Percentiles rank a stretch among this genome's conserved stretches.
Evolutionary conservation across 2,797 vertebrate genomes (phyloP).

Genomic region (Trichosurus vulpecula): DNA sequence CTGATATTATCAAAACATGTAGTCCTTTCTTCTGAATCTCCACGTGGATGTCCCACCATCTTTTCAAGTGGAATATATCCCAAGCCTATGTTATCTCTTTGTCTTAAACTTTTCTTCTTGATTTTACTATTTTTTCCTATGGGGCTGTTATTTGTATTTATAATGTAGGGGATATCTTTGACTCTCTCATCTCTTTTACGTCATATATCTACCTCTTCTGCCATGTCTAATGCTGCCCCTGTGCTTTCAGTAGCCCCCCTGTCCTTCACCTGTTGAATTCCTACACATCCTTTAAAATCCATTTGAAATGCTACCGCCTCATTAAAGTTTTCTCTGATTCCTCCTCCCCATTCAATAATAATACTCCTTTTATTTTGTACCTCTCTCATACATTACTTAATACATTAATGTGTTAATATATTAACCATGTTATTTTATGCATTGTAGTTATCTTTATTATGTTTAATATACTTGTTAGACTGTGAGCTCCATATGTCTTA

Average conservation of each 20-base stretch:
- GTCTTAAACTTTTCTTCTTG: background rate
- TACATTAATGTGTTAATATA: background rate
- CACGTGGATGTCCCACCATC: background rate
- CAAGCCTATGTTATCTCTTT: background rate
- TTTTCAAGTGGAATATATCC: background rate
- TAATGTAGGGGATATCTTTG: background rate
- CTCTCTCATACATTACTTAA: background rate
- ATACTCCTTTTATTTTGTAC: background rate
- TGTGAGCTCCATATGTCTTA: background rate
- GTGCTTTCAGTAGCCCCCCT: background rate
- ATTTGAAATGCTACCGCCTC: background rate
- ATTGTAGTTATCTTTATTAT: background rate
- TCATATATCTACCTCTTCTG: background rate
- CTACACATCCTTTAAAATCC: background rate
- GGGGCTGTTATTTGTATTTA: accelerated
- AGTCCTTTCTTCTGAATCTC: background rate
- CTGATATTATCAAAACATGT: background rate
- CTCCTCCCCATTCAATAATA: background rate
- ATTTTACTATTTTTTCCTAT: background rate
- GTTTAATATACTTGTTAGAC: background rate
- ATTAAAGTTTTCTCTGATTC: background rate
- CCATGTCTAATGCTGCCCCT: background rate
- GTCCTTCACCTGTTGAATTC: background rate
- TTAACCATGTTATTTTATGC: background rate
- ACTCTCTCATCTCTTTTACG: background rate